Percentiles rank a stretch among this genome's conserved stretches.
These are phyloP conservation scores for Stichopus horrens DNA, from an alignment of 53 echinoderm and acorn worm species.

Conservation along the genomic window DNA sequence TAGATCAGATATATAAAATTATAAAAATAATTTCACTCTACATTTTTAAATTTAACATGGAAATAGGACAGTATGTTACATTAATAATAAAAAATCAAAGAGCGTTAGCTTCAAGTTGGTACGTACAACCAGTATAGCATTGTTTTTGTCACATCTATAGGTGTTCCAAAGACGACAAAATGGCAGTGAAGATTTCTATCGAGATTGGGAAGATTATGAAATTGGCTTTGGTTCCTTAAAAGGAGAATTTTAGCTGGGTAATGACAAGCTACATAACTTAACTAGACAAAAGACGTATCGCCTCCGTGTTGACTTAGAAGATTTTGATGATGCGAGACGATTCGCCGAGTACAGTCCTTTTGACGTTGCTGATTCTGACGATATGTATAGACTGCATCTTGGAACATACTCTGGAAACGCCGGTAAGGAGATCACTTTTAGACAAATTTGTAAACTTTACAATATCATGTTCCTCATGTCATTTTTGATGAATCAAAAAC, in stretches of 20 bases:
- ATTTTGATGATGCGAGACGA: neutral
- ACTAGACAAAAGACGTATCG: neutral
- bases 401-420: neutral
- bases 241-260: conserved; percentile 4
- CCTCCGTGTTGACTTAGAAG: neutral
- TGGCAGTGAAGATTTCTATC: neutral
- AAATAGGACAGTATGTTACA: no score
- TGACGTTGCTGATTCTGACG: neutral
- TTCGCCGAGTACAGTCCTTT: neutral
- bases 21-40: no score
- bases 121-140: no score
- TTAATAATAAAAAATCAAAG: no score
- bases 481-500: no score
- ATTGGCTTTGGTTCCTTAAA: neutral
- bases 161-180: conserved; percentile 2
- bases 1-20: no score
- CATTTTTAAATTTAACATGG: no score
- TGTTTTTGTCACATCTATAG: neutral
- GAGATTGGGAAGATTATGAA: neutral
- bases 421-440: neutral
- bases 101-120: no score
- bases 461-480: no score
- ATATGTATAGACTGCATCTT: neutral
- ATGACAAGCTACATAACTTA: neutral
- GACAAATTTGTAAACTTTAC: no score